Percentiles rank a stretch among this genome's conserved stretches.
Conservation (phyloP, 2,113 vertebrate species). For the Onychorhynchus coronatus region DNA sequence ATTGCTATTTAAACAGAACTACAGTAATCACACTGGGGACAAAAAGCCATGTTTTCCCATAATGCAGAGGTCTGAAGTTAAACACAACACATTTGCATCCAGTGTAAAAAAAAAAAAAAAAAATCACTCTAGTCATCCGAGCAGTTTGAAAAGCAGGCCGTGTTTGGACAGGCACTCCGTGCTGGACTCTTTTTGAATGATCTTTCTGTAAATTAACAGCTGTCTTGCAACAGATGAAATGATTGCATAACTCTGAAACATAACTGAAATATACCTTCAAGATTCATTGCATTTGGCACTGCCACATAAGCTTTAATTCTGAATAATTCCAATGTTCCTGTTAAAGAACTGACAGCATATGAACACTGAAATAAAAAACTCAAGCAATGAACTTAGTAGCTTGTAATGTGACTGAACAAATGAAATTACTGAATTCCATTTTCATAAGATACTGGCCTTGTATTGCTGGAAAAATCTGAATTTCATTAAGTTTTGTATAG, state of each 20-base stretch:
- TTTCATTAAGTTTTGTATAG: background rate
- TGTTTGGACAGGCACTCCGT: background rate
- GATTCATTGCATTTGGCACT: background rate
- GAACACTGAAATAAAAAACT: background rate
- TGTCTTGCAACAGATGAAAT: background rate
- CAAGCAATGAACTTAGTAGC: background rate
- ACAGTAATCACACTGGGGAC: background rate
- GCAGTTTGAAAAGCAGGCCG: background rate
- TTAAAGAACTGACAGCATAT: background rate
- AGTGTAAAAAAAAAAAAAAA: background rate
- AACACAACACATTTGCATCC: background rate
- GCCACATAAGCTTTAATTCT: background rate
- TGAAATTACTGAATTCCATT: background rate
- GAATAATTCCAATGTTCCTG: background rate
- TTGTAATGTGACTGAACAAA: background rate
- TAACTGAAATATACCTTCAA: background rate
- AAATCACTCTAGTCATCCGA: background rate
- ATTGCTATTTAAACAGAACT: background rate
- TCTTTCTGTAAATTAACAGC: conserved; percentile 1
- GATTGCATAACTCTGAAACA: background rate
- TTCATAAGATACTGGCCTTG: background rate
- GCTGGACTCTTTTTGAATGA: background rate
- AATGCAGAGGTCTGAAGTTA: background rate
- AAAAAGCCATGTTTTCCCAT: background rate
- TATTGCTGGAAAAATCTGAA: background rate